Conservation (phyloP, 2,888 invertebrate genomes). For the Auanema sp. region DNA sequence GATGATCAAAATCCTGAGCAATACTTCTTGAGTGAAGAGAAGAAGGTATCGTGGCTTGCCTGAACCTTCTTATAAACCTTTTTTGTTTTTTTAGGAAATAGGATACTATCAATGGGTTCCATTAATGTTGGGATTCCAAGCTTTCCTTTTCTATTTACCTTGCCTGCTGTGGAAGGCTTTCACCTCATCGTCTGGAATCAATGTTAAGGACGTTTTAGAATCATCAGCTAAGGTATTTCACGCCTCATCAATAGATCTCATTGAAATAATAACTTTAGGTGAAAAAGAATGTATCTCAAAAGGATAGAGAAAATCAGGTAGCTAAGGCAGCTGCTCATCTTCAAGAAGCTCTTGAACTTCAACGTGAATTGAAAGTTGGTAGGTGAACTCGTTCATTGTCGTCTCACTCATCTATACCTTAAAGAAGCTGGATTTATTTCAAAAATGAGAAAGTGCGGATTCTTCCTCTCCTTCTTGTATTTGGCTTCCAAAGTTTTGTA, state of each 20-base stretch:
- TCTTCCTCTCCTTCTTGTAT: conserved; percentile 37
- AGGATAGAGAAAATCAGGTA: conserved; percentile 14
- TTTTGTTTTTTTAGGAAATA: conserved; percentile 24
- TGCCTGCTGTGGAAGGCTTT: conserved; percentile 57
- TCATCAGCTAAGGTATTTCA: conserved; percentile 38
- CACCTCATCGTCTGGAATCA: conserved; percentile 56
- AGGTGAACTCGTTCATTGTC: conserved; percentile 4
- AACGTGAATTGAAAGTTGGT: conserved; percentile 54
- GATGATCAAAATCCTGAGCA: conserved; percentile 41
- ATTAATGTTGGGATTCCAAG: conserved; percentile 55
- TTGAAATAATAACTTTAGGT: conserved; percentile 13
- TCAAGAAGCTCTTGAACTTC: conserved; percentile 58
- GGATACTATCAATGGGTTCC: conserved; percentile 60
- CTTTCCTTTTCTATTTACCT: conserved; percentile 62
- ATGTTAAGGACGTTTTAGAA: conserved; percentile 55
- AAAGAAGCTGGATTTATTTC: conserved; percentile 15
- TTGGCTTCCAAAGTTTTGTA: conserved; percentile 42
- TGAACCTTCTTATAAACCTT: not conserved
- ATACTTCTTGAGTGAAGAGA: conserved; percentile 32
- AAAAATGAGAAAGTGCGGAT: conserved; percentile 28
- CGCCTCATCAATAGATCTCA: no score
- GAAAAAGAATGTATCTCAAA: conserved; percentile 25
- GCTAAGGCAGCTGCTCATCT: conserved; percentile 44
- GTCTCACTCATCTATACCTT: no score
- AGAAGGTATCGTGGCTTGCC: conserved; percentile 14